phyloP scores from a whole-genome alignment of 2,113 vertebrate species.

The Sturnus vulgaris region DNA sequence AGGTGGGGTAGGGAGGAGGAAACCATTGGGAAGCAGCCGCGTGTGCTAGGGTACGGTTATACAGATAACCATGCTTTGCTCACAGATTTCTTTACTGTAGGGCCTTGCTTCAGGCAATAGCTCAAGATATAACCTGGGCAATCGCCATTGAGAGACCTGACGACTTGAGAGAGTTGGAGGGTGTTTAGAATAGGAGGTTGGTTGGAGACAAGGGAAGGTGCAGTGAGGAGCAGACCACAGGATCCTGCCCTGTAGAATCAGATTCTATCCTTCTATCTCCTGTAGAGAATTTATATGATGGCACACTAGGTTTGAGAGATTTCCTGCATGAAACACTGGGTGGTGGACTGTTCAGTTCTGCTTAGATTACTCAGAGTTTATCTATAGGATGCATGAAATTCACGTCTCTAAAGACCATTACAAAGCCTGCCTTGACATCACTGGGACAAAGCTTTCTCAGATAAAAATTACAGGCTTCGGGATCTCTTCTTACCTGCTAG shows the following conservation, averaged over 20 bases:
- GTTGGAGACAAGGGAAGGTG: background rate
- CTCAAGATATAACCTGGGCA: background rate
- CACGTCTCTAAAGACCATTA: background rate
- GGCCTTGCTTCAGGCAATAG: background rate
- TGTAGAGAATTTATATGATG: background rate
- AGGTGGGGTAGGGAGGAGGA: background rate
- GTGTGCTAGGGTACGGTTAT: fast-evolving
- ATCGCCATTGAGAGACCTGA: background rate
- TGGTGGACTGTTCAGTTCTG: background rate
- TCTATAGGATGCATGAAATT: background rate
- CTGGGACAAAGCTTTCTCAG: background rate
- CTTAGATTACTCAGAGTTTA: background rate
- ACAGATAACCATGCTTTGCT: background rate
- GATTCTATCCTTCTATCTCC: background rate
- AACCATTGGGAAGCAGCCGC: background rate
- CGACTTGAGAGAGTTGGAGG: background rate
- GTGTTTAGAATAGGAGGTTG: background rate
- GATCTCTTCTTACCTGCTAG: background rate
- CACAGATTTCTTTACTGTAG: background rate
- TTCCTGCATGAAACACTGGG: fast-evolving
- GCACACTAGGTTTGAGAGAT: background rate
- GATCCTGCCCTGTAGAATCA: background rate
- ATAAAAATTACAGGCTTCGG: fast-evolving
- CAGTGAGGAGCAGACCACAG: fast-evolving
- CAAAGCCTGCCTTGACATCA: background rate